Evolutionary conservation across 2,113 vertebrate species (phyloP), one percentile per base, ranked within the genome.

Genomic region (Lethenteron reissneri): DNA sequence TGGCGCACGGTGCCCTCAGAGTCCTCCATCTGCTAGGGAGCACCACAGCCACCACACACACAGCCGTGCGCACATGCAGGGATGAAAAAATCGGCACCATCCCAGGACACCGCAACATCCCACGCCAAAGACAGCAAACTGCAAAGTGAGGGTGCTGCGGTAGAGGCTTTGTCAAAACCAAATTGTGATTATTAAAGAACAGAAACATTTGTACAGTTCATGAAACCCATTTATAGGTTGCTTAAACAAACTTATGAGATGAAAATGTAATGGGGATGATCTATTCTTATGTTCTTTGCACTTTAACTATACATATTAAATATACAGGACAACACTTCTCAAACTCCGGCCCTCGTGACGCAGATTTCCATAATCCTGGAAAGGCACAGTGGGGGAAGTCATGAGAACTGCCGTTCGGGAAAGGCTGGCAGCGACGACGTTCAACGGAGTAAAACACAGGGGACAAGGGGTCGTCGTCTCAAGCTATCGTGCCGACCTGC

Each of bases 1-100:
- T 99, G 92, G 73, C 92, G 85, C 76, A 99, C 94, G 0, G 94
- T 99, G 71, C 92, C 94, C 79, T 99, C 94, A 0, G 92, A 99
- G 80, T 99, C 94, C 73, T 99, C 94, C 94, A 99, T 97, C 94
- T 99, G 71, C 74, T 41, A 76, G 64, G 73, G 72, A 12, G 4
- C 68, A n/a, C 19, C 10, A 57, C 9, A 69, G 56, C 8, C 12
- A 62, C 56, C 9, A 57, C 11, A 14, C 59, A 57, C 41, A 41
- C 5, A 41, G 41, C 41, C 41, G 41, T 41, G 41, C 41, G 5
- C 41, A 41, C 41, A 41, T 41, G 41, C 41, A 41, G 41, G 41
- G 41, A 41, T 41, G 41, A 41, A 41, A 3, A 41, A 41, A 7
- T 41, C 41, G 41, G 41, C 41, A 41, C 41, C 41, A 41, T 41